Conservation (phyloP, 1,140 invertebrate species). For the Sarcophaga peregrina region DNA sequence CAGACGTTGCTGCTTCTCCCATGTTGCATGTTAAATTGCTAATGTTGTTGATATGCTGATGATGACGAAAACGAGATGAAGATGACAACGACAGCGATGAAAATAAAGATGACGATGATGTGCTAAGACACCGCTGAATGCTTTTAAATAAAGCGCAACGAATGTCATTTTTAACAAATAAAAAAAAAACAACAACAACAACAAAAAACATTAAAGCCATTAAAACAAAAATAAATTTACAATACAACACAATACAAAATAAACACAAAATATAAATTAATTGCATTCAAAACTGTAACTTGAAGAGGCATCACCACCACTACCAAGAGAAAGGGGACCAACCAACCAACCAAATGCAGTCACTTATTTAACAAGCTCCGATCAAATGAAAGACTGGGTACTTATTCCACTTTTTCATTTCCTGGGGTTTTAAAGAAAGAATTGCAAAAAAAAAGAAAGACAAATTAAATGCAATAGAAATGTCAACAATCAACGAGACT, state of each 20-base stretch:
- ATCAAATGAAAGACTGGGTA: slow-evolving; percentile 11
- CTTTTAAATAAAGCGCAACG: slow-evolving; percentile 63
- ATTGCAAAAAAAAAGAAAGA: not conserved
- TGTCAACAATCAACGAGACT: slow-evolving; percentile 52
- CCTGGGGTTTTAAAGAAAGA: not conserved
- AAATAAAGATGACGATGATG: slow-evolving; percentile 1
- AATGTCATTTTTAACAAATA: slow-evolving; percentile 59
- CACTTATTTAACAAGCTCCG: not conserved
- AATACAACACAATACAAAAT: not conserved
- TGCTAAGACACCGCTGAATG: slow-evolving; percentile 51
- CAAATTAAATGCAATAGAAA: slow-evolving; percentile 54
- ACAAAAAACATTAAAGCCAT: not conserved
- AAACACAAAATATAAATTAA: slow-evolving; percentile 63
- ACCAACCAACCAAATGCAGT: no score
- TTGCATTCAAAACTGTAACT: slow-evolving; percentile 55
- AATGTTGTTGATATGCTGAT: slow-evolving; percentile 31
- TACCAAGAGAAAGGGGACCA: slow-evolving; percentile 49
- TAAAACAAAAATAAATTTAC: not conserved
- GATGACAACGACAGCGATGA: slow-evolving; percentile 5
- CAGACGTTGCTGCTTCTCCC: slow-evolving; percentile 15
- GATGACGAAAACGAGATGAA: not conserved
- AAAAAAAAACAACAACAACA: not conserved
- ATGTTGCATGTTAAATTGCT: slow-evolving; percentile 38
- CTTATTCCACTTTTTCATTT: not conserved
- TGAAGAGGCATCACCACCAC: no score